Evolutionary conservation across 2,888 invertebrate species (phyloP), one percentile per base, ranked within the genome.

Genomic region (Aphidius colemani): DNA sequence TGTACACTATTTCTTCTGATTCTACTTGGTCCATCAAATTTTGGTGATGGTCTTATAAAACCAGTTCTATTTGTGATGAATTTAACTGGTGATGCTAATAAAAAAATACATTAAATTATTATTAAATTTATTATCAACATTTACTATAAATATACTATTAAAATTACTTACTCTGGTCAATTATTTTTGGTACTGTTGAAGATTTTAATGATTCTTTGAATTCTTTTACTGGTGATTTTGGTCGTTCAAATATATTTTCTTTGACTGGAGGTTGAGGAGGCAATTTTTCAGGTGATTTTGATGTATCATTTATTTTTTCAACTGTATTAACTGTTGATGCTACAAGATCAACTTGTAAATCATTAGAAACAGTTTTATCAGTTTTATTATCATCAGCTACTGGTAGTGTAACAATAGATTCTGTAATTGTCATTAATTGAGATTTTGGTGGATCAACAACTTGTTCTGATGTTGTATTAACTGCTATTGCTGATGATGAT

Each of bases 1-100:
- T 86, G 86, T 46, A 88, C 81, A 79, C 90, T 90, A 73, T 90
- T 90, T 70, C 90, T 86, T 63, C 91, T 85, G 63, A 77, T 69
- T 67, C 80, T 67, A 44, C 75, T 75, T 7, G 71, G 70, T 9
- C 86, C 83, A 18, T 88, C 87, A 59, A 92, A 84, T 71, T 88
- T 85, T 0, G 92, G 92, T 6, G 87, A 86, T 5, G 92, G 90
- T 48, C 89, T 86, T 45, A 77, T 77, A 53, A 92, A 87, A 67
- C 91, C 87, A 1, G 87, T 85, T 3, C 92, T 84, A 57, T 87
- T 88, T 82, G 74, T 74, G 11, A 71, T 63, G n/a, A 69, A 56
- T 65, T 91, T 91, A 66, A 84, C 85, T 0, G 88, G 87, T 1
- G 86, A 85, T 6, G 46, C 18, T 55, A 11, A 10, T 18, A 30